Percentiles rank a stretch among this genome's conserved stretches.
These are phyloP conservation scores for Atta texana DNA, from an alignment of 1,140 invertebrate species.

Conservation along the genomic window DNA sequence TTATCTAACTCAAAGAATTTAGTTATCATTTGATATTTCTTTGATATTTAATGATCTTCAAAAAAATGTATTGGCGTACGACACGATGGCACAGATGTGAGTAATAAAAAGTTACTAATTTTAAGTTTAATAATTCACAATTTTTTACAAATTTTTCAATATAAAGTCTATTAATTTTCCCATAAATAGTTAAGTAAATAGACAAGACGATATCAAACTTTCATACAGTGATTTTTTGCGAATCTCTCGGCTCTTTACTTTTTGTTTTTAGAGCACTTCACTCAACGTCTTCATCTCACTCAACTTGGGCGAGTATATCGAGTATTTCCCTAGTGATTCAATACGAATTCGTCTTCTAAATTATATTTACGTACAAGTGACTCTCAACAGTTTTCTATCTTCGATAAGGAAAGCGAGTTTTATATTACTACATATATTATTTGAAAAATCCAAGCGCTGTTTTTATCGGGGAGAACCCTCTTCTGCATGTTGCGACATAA, in stretches of 20 bases:
- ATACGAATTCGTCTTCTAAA: constrained; percentile 15
- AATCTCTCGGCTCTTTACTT: background rate
- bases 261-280: background rate
- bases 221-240: background rate
- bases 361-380: constrained; percentile 23
- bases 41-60: background rate
- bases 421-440: constrained; percentile 26
- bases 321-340: constrained; percentile 14
- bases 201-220: background rate
- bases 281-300: background rate
- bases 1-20: too few relatives aligned
- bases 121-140: constrained; percentile 9
- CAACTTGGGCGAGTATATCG: constrained; percentile 10
- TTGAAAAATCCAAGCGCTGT: constrained; percentile 7
- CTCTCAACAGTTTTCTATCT: background rate
- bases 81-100: background rate
- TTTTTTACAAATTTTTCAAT: background rate
- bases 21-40: too few relatives aligned
- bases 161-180: background rate
- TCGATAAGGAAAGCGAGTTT: background rate
- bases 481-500: constrained; percentile 25
- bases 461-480: constrained; percentile 37
- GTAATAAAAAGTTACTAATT: background rate
- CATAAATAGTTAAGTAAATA: constrained; percentile 15
- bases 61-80: background rate